These are phyloP conservation scores for Drosophila albomicans DNA, from an alignment of 1,140 invertebrate genomes.

Conservation along the genomic window DNA sequence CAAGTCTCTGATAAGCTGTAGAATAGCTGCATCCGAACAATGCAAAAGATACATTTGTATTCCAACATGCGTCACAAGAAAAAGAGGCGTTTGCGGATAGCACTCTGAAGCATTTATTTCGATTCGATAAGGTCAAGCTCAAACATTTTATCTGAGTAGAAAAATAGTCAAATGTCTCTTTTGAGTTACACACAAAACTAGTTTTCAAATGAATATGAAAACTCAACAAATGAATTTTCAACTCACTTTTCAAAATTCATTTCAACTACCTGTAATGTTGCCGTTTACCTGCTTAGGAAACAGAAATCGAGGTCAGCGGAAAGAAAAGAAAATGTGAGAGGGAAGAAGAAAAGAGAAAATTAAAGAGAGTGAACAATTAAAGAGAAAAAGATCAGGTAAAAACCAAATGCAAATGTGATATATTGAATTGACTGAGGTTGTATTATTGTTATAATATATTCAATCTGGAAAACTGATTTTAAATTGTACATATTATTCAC, in stretches of 20 bases:
- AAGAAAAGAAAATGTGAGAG: not conserved
- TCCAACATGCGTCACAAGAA: slow-evolving; percentile 51
- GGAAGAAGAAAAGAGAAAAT: not conserved
- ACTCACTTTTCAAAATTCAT: not conserved
- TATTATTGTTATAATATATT: too few relatives aligned
- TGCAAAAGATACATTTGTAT: slow-evolving; percentile 61
- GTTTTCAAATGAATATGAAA: slow-evolving; percentile 15
- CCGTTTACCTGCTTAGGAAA: slow-evolving; percentile 11
- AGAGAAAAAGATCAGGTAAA: not conserved
- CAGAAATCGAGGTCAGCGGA: slow-evolving; percentile 4
- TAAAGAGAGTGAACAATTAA: not conserved
- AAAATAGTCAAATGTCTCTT: not conserved
- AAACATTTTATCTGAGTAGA: not conserved
- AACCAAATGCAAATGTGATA: too few relatives aligned
- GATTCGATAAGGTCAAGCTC: slow-evolving; percentile 11
- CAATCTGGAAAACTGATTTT: too few relatives aligned
- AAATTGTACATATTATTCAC: too few relatives aligned
- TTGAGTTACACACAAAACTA: slow-evolving; percentile 12
- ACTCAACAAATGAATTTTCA: not conserved
- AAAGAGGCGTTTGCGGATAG: slow-evolving; percentile 22
- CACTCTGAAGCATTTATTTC: not conserved
- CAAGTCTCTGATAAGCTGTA: slow-evolving; percentile 52
- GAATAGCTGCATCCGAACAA: slow-evolving; percentile 27
- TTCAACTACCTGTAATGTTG: not conserved
- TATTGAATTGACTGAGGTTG: too few relatives aligned